Percentiles rank a stretch among this genome's conserved stretches.
phyloP scores from a whole-genome alignment of 2,888 invertebrate species.

The Nomada fabriciana region DNA sequence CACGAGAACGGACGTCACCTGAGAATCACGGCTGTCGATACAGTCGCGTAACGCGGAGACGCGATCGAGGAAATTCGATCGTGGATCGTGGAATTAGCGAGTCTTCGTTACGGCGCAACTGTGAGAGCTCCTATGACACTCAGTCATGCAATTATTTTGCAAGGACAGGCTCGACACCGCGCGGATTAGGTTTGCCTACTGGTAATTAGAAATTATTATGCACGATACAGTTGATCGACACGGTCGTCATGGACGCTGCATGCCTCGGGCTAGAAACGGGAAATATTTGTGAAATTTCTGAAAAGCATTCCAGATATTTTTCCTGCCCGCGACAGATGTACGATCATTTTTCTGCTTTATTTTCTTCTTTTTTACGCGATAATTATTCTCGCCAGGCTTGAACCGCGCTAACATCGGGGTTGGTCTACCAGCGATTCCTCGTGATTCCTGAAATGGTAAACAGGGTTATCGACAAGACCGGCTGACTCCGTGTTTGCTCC shows the following conservation, averaged over 20 bases:
- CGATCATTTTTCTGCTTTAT: not conserved
- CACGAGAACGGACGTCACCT: conserved; percentile 1
- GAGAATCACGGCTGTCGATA: conserved; percentile 8
- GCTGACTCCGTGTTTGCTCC: conserved; percentile 44
- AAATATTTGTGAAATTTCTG: not conserved
- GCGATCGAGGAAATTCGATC: conserved; percentile 36
- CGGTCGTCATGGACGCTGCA: too few species aligned
- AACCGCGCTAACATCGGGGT: not conserved
- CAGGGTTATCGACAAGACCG: conserved; percentile 56
- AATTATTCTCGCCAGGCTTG: not conserved
- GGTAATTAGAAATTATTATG: not conserved
- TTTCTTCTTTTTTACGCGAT: not conserved
- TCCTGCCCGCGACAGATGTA: too few species aligned
- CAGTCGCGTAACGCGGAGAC: not conserved
- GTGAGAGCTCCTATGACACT: conserved; percentile 1
- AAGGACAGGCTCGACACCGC: not conserved
- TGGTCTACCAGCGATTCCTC: conserved; percentile 18
- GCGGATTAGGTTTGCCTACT: not conserved
- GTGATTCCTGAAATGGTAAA: conserved; percentile 36
- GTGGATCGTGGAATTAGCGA: not conserved
- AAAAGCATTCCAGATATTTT: too few species aligned
- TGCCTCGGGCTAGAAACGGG: too few species aligned
- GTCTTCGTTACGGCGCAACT: conserved; percentile 4
- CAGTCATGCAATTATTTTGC: conserved; percentile 11
- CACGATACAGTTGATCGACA: not conserved